These are phyloP conservation scores for Nautilus pompilius DNA, from an alignment of 1,140 invertebrate genomes.

Conservation along the genomic window DNA sequence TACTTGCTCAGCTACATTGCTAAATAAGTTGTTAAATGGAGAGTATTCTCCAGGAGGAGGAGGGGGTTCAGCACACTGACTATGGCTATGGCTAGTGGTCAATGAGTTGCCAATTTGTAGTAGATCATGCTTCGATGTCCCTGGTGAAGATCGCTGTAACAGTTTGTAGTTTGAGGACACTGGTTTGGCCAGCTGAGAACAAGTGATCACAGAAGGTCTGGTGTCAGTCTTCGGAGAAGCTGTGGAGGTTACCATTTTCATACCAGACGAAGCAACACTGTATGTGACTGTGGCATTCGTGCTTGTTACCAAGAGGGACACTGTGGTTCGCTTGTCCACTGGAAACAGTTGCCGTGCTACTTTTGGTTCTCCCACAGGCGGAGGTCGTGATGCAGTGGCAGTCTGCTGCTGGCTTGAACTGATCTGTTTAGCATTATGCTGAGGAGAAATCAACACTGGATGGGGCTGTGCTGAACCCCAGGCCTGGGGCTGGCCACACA, in stretches of 20 bases:
- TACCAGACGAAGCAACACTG: conserved; percentile 13
- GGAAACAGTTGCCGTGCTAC: conserved; percentile 63
- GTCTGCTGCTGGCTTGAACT: conserved; percentile 20
- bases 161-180: too few relatives aligned
- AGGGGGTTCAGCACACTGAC: conserved; percentile 10
- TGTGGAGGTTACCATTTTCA: conserved; percentile 9
- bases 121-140: conserved; percentile 27
- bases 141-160: conserved; percentile 19
- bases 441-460: neutral
- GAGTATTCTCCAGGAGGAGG: conserved; percentile 65
- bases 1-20: conserved; percentile 65
- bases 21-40: conserved; percentile 72
- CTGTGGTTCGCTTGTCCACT: conserved; percentile 51
- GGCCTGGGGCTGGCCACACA: too few relatives aligned
- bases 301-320: conserved; percentile 8
- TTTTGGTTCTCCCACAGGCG: conserved; percentile 26
- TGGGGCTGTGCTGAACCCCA: neutral
- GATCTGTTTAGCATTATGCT: conserved; percentile 19
- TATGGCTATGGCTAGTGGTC: conserved; percentile 27
- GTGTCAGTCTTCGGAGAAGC: neutral
- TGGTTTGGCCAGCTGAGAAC: too few relatives aligned
- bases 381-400: conserved; percentile 59
- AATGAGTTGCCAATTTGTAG: conserved; percentile 42
- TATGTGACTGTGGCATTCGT: conserved; percentile 18
- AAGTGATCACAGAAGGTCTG: too few relatives aligned